A percentile compares a stretch with the other conserved stretches of the same genome.
Evolutionary conservation across 2,888 invertebrate genomes (phyloP).

Genomic region (Pammene aurita): DNA sequence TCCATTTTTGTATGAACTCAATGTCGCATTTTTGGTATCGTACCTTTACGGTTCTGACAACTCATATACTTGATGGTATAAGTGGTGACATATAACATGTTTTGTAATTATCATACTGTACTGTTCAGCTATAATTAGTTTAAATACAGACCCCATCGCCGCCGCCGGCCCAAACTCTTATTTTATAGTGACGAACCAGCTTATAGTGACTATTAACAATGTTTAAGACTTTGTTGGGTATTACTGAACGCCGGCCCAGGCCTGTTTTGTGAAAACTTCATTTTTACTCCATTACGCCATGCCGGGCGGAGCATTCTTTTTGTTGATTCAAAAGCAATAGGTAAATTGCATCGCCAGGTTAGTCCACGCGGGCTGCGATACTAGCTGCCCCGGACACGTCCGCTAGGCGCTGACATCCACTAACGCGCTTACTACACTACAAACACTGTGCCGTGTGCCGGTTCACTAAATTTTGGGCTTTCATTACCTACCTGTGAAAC

Average conservation of each 20-base stretch:
- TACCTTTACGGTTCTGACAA: too few species aligned
- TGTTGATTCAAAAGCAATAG: slow-evolving; percentile 29
- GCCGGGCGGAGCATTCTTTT: slow-evolving; percentile 2
- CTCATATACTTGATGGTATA: too few species aligned
- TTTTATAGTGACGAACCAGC: too few species aligned
- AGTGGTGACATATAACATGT: too few species aligned
- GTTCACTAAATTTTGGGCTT: slow-evolving; percentile 15
- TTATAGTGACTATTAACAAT: too few species aligned
- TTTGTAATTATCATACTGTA: too few species aligned
- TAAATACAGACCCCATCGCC: too few species aligned
- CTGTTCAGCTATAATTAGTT: too few species aligned
- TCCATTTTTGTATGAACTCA: too few species aligned
- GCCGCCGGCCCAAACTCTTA: too few species aligned
- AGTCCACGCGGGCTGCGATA: not conserved
- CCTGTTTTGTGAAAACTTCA: slow-evolving; percentile 9
- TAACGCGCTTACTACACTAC: slow-evolving; percentile 17
- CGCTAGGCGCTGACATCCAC: slow-evolving; percentile 5
- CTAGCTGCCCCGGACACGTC: slow-evolving; percentile 5
- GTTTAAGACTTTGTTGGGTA: too few species aligned
- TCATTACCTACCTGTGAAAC: slow-evolving; percentile 17
- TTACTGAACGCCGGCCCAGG: not conserved
- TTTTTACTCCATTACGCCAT: slow-evolving; percentile 10
- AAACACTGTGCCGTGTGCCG: slow-evolving; percentile 22
- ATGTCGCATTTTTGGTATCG: too few species aligned
- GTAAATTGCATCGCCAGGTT: slow-evolving; percentile 22